Evolutionary conservation across 2,888 invertebrate species (phyloP).

Genomic region (Pantelozetes paolii): DNA sequence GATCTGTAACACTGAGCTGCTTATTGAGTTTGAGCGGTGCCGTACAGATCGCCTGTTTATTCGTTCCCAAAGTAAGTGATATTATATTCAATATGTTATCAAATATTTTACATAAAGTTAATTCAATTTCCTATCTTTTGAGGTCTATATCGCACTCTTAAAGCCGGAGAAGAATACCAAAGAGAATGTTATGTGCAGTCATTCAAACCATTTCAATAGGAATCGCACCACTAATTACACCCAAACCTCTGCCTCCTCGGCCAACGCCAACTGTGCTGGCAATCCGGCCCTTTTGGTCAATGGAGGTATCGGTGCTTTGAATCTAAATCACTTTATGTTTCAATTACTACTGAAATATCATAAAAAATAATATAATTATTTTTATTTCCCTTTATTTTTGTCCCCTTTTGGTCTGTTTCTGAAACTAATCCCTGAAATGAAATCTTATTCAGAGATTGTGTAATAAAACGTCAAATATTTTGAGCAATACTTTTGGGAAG

Average conservation of each 20-base stretch:
- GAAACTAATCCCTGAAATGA: no score
- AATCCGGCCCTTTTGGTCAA: background rate
- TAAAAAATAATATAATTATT: no score
- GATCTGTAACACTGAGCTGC: conserved; percentile 57
- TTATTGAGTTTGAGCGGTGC: conserved; percentile 58
- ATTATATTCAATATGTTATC: background rate
- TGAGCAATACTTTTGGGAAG: no score
- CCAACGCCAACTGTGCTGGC: background rate
- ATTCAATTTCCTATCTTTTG: background rate
- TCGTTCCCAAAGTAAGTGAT: conserved; percentile 55
- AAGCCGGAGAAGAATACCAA: conserved; percentile 61
- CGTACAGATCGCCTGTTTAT: conserved; percentile 58
- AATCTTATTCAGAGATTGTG: no score
- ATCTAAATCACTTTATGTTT: no score
- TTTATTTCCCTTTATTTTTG: no score
- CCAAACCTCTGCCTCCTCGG: conserved; percentile 7
- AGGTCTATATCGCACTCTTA: conserved; percentile 58
- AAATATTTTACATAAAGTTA: background rate
- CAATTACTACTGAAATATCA: no score
- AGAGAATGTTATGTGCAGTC: conserved; percentile 57
- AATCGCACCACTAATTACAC: conserved; percentile 31
- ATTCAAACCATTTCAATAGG: conserved; percentile 9
- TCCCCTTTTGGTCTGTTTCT: no score
- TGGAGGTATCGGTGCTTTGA: conserved; percentile 4
- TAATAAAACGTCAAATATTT: no score